These are phyloP conservation scores for Oreochromis niloticus DNA, from an alignment of 2,113 vertebrate genomes.

Conservation along the genomic window DNA sequence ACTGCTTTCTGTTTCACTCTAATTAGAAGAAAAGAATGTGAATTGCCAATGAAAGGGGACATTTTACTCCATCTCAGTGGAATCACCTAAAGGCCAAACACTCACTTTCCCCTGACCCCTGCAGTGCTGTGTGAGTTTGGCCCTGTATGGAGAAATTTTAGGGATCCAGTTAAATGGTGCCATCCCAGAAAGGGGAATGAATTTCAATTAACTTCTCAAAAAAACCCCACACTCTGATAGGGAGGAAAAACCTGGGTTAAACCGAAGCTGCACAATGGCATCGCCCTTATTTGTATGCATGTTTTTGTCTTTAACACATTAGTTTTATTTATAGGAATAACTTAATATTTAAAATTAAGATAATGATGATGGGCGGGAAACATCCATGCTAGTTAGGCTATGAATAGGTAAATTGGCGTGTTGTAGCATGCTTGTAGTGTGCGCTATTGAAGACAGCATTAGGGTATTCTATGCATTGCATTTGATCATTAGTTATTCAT, in stretches of 20 bases:
- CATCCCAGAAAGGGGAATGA: not conserved
- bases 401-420: not conserved
- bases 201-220: slow-evolving; percentile 1
- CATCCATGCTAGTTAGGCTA: not conserved
- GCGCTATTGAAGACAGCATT: not conserved
- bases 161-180: not conserved
- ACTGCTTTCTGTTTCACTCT: not conserved
- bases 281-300: not conserved
- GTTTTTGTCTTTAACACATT: not conserved
- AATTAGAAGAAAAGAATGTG: slow-evolving; percentile 40
- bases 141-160: not conserved
- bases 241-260: not conserved
- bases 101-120: slow-evolving; percentile 21
- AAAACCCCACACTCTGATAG: fast-evolving
- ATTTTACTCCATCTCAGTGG: slow-evolving; percentile 43
- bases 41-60: slow-evolving; percentile 31
- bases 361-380: not conserved
- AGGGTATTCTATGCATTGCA: not conserved
- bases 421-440: not conserved
- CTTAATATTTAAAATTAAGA: not conserved
- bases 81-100: slow-evolving; percentile 50
- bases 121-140: not conserved
- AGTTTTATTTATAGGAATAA: not conserved
- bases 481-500: not conserved
- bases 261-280: not conserved